These are phyloP conservation scores for Drosophila maculinotata DNA, from an alignment of 2,888 invertebrate species.

Conservation along the genomic window DNA sequence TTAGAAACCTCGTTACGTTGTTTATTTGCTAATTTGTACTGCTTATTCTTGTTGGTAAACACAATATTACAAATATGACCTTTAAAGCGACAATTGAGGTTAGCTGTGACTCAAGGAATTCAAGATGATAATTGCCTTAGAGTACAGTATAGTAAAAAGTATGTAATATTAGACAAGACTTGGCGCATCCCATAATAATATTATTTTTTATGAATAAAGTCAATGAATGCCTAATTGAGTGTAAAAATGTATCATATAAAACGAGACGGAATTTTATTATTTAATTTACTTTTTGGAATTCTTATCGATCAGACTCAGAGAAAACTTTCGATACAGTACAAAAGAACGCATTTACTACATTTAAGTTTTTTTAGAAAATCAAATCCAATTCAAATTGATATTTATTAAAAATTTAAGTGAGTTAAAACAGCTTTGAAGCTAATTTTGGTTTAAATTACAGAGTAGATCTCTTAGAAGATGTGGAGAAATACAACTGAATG, in stretches of 20 bases:
- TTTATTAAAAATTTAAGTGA: background rate
- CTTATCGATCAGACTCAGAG: no score
- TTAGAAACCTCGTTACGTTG: constrained; percentile 22
- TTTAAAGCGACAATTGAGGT: constrained; percentile 29
- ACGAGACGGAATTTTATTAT: no score
- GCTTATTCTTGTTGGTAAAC: constrained; percentile 34
- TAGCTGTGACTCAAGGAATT: background rate
- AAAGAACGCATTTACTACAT: no score
- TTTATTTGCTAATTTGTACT: constrained; percentile 29
- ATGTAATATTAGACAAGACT: no score
- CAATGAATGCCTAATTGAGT: no score
- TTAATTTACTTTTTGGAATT: no score
- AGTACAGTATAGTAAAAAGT: no score
- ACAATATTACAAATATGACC: constrained; percentile 41
- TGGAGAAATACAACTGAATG: background rate
- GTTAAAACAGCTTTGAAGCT: background rate
- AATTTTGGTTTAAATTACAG: constrained; percentile 7
- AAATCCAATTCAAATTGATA: background rate
- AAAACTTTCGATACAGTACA: no score
- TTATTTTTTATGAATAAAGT: no score
- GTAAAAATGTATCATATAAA: no score
- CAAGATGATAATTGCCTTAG: background rate
- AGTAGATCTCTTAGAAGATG: background rate
- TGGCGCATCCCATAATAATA: no score
- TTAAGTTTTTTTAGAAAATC: no score